These are phyloP conservation scores for Trisateles emortualis DNA, from an alignment of 2,888 invertebrate species.

Conservation along the genomic window DNA sequence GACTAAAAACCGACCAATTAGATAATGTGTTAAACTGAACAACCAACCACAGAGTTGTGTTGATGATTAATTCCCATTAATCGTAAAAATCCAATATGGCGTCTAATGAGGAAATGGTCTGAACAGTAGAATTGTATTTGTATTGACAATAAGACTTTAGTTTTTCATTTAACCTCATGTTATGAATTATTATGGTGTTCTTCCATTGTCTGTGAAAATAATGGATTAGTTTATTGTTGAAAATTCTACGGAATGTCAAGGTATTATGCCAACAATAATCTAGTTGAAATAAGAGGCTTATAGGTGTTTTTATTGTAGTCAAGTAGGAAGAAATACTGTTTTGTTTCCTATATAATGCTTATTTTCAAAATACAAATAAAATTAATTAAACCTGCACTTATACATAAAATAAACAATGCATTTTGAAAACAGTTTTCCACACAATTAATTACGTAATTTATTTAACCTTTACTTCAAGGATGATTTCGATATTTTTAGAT, in stretches of 20 bases:
- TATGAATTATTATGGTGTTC: conserved; percentile 29
- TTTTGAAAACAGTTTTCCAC: neutral
- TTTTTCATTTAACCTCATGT: conserved; percentile 43
- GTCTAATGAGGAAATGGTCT: conserved; percentile 42
- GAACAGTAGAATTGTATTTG: conserved; percentile 25
- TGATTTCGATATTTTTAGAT: conserved; percentile 27
- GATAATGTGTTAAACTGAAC: conserved; percentile 31
- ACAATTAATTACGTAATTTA: neutral
- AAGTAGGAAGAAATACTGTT: neutral
- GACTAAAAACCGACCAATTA: conserved; percentile 47
- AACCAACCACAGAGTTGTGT: conserved; percentile 43
- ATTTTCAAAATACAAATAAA: too few species aligned
- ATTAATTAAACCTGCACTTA: too few species aligned
- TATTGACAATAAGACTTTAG: conserved; percentile 40
- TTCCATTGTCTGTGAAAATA: conserved; percentile 41
- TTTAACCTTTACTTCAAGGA: conserved; percentile 6
- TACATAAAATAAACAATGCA: neutral
- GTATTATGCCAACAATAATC: conserved; percentile 2
- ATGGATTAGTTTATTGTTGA: conserved; percentile 37
- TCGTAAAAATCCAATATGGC: conserved; percentile 47
- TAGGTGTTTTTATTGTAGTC: conserved; percentile 1
- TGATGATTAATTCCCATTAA: conserved; percentile 47
- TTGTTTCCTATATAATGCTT: neutral
- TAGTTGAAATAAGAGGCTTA: conserved; percentile 5
- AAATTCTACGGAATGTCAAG: conserved; percentile 14